Base-by-base conservation (phyloP, 2,888 invertebrate species). In the Melitaea athalia region DNA sequence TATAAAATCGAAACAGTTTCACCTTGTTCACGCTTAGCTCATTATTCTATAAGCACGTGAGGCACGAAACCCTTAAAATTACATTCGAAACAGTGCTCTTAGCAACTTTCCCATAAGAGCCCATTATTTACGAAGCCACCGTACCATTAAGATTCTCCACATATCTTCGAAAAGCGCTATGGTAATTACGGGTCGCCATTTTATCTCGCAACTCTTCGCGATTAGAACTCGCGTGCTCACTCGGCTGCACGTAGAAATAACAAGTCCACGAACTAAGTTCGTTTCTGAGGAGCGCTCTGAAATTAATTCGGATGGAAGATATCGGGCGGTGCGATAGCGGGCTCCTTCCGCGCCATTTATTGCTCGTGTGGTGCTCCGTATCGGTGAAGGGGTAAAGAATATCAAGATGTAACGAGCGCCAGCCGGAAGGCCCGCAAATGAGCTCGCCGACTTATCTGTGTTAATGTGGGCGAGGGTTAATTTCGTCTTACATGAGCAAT, bases 281-380 rank as follows among this genome's bases (percentile, higher is more conserved):
- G 89, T 87, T 91, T 88, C 89, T 84, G 81, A 79, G 83, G 79
- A 84, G 80, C 87, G 88, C 86, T 88, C 82, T 84, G 85, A 92
- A 92, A 92, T 92, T 92, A 92, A 92, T 92, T 92, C 92, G 91
- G 89, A 92, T 92, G 92, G 92, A 92, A 92, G 92, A 92, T 92
- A 92, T 92, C 91, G 91, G 89, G 88, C 79, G 81, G 84, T 76
- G 86, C 84, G 91, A 92, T 92, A 91, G 91, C 90, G 88, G 81
- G 82, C 85, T 88, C 88, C 87, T 92, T 92, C 92, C 92, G 85
- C 91, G 89, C 92, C 92, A 92, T 92, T 92, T 92, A 92, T 92
- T 90, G 92, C 91, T 91, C 89, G 90, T 91, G 91, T 91, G 91
- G 91, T 87, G 83, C 82, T 81, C 82, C 84, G 88, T 88, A 88